Conservation (phyloP, 2,113 vertebrate species). For the Archilochus colubris region DNA sequence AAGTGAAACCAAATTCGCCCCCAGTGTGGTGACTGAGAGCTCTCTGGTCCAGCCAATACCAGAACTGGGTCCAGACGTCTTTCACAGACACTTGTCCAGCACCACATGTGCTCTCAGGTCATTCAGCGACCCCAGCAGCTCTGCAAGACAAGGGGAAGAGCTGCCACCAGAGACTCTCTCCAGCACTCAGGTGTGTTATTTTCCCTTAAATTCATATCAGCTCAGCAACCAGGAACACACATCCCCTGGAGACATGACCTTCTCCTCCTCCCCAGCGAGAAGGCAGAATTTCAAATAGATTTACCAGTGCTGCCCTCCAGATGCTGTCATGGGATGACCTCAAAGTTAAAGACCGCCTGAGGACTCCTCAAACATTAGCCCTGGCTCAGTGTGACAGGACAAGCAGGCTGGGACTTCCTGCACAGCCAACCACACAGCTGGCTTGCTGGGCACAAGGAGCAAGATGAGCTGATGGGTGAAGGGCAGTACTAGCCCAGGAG, state of each 20-base stretch:
- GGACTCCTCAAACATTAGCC: slow-evolving; percentile 9
- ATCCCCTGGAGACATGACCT: slow-evolving; percentile 18
- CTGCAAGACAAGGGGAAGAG: neutral
- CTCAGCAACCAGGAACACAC: neutral
- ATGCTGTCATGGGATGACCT: neutral
- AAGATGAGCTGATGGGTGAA: neutral
- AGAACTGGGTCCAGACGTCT: neutral
- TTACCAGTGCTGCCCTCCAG: slow-evolving; percentile 5
- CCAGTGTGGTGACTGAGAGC: neutral
- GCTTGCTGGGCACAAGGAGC: neutral
- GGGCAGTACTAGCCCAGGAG: neutral
- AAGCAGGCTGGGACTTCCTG: neutral
- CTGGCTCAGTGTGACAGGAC: neutral
- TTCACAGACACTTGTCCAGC: neutral
- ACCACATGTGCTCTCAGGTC: neutral
- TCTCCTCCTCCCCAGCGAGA: neutral
- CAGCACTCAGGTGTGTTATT: slow-evolving; percentile 3
- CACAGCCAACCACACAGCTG: neutral
- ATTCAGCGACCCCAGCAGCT: neutral
- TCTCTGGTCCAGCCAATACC: neutral
- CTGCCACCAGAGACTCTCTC: neutral
- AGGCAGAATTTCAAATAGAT: slow-evolving; percentile 36
- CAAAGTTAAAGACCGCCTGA: neutral
- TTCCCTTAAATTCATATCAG: slow-evolving; percentile 13
- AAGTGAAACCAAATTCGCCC: neutral